Evolutionary conservation across 1,140 invertebrate genomes (phyloP).

Genomic region (Drosophila equinoxialis): DNA sequence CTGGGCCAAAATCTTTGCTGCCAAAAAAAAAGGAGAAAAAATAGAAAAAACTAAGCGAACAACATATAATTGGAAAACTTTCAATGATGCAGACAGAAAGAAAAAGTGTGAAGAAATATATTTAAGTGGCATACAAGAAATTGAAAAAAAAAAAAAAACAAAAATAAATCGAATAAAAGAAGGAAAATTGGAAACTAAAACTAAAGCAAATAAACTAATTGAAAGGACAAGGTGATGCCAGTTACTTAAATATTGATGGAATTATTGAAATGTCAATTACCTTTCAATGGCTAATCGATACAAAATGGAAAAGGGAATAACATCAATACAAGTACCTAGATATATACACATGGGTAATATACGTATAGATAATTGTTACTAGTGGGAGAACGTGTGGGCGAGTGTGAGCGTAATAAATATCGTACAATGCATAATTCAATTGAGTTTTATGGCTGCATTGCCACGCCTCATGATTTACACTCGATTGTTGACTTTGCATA

Average conservation of each 20-base stretch:
- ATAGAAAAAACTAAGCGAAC: constrained; percentile 32
- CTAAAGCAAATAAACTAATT: constrained; percentile 14
- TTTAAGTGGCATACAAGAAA: constrained; percentile 62
- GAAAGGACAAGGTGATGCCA: neutral
- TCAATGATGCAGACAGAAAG: constrained; percentile 43
- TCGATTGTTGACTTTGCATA: constrained; percentile 73
- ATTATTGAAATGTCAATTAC: constrained; percentile 61
- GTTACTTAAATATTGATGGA: constrained; percentile 56
- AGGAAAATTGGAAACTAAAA: constrained; percentile 3
- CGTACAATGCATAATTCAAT: constrained; percentile 55
- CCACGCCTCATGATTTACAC: constrained; percentile 52
- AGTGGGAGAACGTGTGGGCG: neutral
- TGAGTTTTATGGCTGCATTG: constrained; percentile 46
- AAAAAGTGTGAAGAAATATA: constrained; percentile 78
- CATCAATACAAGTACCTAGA: neutral
- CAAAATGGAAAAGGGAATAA: constrained; percentile 26
- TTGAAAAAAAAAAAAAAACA: constrained; percentile 40
- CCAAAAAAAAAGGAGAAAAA: constrained; percentile 34
- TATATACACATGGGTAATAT: too few species aligned
- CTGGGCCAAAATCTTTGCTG: constrained; percentile 42
- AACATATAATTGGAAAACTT: constrained; percentile 80
- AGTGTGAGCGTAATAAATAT: constrained; percentile 39
- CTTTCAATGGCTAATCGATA: constrained; percentile 51
- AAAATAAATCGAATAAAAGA: neutral
- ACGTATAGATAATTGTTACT: too few species aligned